Evolutionary conservation across 2,888 invertebrate species (phyloP), one percentile per base, ranked within the genome.

Genomic region (Drosophila ustulata): DNA sequence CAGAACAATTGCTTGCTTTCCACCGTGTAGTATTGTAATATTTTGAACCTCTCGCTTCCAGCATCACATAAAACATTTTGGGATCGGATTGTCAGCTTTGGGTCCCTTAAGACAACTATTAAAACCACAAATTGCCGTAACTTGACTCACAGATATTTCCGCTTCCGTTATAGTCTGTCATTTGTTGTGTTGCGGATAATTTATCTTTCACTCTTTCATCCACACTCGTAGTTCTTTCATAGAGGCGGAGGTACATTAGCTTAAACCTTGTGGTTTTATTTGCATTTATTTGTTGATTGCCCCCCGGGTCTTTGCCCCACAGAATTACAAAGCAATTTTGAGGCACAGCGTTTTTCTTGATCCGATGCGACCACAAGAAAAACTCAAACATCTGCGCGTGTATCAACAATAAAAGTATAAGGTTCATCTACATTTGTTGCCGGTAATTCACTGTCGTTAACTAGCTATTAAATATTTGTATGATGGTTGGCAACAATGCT

Each of bases 111-210:
- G 64, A 52, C 62, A 18, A 71, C 68, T 78, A 67, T 75, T 78
- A 81, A 78, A 84, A 80, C 80, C 86, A 75, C 86, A 88, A 88
- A 85, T 85, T 86, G 88, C 81, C 75, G 71, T 70, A 79, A 75
- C 78, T 75, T 73, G 77, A 62, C 78, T 67, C 70, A 78, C n/a
- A 63, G 76, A 72, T 78, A 82, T 89, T 79, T 89, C 88, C 89
- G 81, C 67, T 88, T 88, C 83, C 83, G 86, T 78, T 70, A 65
- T 28, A 25, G 26, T 46, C 66, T 67, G 66, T 70, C 64, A 65
- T 69, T 74, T 46, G 37, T 49, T 52, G 37, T 37, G 23, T 64
- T 57, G 70, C 58, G 55, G 59, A 75, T 74, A 70, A 80, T 80
- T 76, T 80, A 55, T 80, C 66, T 71, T 75, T 37, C 13, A 51